Conservation (phyloP, 2,797 vertebrate genomes). For the Chiloscyllium punctatum region DNA sequence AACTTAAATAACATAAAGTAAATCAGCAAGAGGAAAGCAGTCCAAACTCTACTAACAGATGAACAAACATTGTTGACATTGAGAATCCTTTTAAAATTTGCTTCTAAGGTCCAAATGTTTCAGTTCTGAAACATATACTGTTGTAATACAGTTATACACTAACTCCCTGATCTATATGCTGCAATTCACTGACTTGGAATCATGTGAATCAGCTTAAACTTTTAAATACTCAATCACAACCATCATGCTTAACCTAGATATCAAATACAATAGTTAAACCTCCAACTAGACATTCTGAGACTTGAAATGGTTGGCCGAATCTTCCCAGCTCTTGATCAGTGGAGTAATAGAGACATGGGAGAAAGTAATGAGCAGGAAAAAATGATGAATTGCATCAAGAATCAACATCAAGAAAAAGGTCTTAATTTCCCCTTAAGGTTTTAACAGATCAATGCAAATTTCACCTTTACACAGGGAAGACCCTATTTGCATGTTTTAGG, state of each 20-base stretch:
- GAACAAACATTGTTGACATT: neutral
- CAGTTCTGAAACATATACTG: neutral
- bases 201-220: neutral
- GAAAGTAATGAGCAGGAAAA: too few species aligned
- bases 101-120: neutral
- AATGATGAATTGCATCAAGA: too few species aligned
- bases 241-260: neutral
- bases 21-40: neutral
- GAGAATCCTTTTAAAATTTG: neutral
- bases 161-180: neutral
- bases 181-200: neutral
- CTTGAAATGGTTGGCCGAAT: neutral
- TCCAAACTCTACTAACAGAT: neutral
- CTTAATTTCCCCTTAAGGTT: too few species aligned
- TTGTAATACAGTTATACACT: neutral
- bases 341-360: too few species aligned
- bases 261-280: neutral
- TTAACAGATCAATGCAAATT: too few species aligned
- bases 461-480: too few species aligned
- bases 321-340: too few species aligned
- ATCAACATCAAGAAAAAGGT: too few species aligned
- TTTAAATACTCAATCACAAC: constrained; percentile 1
- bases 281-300: neutral
- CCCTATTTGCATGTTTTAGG: too few species aligned
- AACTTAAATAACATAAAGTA: neutral